Percentiles rank a stretch among this genome's conserved stretches.
These are phyloP conservation scores for Pseudomugil gertrudae DNA, from an alignment of 2,797 vertebrate genomes.

Conservation along the genomic window DNA sequence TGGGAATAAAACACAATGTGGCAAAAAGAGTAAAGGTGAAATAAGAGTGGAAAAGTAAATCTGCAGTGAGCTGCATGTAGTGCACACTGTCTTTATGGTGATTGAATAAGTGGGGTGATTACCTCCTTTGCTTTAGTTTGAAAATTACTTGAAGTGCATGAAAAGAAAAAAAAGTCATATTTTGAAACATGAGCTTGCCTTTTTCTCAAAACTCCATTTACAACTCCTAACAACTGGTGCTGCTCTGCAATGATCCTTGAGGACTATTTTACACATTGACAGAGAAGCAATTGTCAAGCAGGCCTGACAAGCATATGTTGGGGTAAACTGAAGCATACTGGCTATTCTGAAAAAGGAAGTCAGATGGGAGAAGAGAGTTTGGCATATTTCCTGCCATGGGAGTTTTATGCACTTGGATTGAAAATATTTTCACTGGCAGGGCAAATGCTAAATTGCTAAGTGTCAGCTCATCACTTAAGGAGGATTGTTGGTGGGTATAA, in stretches of 20 bases:
- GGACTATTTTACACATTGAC: conserved; percentile 70
- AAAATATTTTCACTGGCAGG: conserved; percentile 75
- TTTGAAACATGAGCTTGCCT: conserved; percentile 36
- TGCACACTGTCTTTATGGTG: conserved; percentile 21
- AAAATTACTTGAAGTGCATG: conserved; percentile 23
- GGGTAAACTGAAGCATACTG: conserved; percentile 71
- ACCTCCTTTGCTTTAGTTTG: conserved; percentile 25
- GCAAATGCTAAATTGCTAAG: conserved; percentile 77
- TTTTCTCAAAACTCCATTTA: conserved; percentile 38
- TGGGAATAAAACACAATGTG: conserved; percentile 12
- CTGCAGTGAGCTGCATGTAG: conserved; percentile 21
- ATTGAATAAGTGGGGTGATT: conserved; percentile 48
- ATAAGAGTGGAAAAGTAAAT: conserved; percentile 17
- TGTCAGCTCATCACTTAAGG: conserved; percentile 80
- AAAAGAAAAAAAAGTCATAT: conserved; percentile 34
- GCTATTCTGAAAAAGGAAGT: conserved; percentile 73
- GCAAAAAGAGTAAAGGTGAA: conserved; percentile 23
- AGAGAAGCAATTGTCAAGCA: conserved; percentile 60
- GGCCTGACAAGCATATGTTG: conserved; percentile 63
- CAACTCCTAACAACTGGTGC: conserved; percentile 50
- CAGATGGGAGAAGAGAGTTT: conserved; percentile 66
- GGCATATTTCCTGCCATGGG: conserved; percentile 66
- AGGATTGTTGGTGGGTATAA: conserved; percentile 76
- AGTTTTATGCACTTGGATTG: conserved; percentile 71
- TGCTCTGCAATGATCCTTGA: conserved; percentile 67